Conservation (phyloP, 92 coral and sea anemone genomes). For the Galaxea fascicularis region DNA sequence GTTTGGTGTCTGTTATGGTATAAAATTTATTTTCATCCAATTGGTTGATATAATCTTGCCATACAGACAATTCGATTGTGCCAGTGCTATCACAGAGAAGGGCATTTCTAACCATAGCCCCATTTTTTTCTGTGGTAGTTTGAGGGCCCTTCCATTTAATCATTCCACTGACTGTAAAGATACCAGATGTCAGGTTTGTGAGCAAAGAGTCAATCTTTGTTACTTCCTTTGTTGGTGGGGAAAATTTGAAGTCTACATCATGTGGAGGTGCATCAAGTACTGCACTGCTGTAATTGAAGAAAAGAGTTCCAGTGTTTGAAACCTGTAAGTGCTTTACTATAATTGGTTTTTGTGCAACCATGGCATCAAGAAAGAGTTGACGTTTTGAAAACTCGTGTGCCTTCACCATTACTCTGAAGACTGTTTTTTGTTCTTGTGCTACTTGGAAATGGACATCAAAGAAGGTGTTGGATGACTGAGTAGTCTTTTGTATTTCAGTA, state of each 20-base stretch:
- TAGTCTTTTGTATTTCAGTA: slow-evolving; percentile 48
- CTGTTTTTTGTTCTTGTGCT: slow-evolving; percentile 34
- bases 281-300: slow-evolving; percentile 60
- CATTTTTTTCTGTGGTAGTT: slow-evolving; percentile 56
- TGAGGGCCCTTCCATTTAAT: slow-evolving; percentile 45
- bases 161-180: slow-evolving; percentile 53
- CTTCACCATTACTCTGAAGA: slow-evolving; percentile 62
- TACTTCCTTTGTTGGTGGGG: slow-evolving; percentile 56
- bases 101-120: slow-evolving; percentile 33
- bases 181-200: slow-evolving; percentile 55
- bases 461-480: slow-evolving; percentile 47
- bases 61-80: slow-evolving; percentile 43
- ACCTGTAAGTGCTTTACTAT: slow-evolving; percentile 38
- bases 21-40: slow-evolving; percentile 31
- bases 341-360: slow-evolving; percentile 49
- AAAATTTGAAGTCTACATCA: slow-evolving; percentile 31
- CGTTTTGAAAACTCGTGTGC: slow-evolving; percentile 44
- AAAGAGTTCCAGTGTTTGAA: slow-evolving; percentile 46
- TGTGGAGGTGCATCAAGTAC: slow-evolving; percentile 48
- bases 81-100: slow-evolving; percentile 47
- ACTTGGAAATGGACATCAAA: slow-evolving; percentile 49
- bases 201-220: slow-evolving; percentile 59
- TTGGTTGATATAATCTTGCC: slow-evolving; percentile 41
- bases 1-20: slow-evolving; percentile 43
- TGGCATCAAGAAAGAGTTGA: slow-evolving; percentile 51